phyloP scores from a whole-genome alignment of 2,113 vertebrate genomes.

The Cepphus grylle region DNA sequence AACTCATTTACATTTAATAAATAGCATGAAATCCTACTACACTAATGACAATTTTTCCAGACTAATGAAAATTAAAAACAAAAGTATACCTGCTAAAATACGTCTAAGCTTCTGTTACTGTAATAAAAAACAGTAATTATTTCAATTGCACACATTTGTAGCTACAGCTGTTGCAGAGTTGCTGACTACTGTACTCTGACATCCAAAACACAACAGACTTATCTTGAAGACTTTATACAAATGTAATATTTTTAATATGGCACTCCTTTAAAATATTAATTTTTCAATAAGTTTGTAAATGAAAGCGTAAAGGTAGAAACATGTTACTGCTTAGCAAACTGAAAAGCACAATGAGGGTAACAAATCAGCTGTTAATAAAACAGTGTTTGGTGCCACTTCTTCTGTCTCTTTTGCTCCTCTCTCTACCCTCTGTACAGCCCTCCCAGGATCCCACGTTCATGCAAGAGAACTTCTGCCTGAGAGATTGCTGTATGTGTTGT shows the following conservation, averaged over 20 bases:
- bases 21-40: background rate
- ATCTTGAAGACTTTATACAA: background rate
- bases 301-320: background rate
- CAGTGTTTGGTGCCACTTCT: background rate
- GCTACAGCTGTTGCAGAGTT: background rate
- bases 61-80: background rate
- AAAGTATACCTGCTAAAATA: background rate
- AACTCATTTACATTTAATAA: constrained; percentile 1
- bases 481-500: background rate
- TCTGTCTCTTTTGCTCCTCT: background rate
- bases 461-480: background rate
- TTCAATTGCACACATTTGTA: background rate
- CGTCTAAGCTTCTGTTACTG: background rate
- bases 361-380: background rate
- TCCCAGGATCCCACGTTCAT: background rate
- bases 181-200: background rate
- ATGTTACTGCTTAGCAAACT: background rate
- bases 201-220: background rate
- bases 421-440: background rate
- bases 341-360: background rate
- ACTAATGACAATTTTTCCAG: background rate
- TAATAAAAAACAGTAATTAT: background rate
- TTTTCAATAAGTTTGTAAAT: background rate
- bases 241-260: background rate
- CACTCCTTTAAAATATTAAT: background rate